Conservation (phyloP, 2,888 invertebrate genomes). For the Eupithecia centaureata region DNA sequence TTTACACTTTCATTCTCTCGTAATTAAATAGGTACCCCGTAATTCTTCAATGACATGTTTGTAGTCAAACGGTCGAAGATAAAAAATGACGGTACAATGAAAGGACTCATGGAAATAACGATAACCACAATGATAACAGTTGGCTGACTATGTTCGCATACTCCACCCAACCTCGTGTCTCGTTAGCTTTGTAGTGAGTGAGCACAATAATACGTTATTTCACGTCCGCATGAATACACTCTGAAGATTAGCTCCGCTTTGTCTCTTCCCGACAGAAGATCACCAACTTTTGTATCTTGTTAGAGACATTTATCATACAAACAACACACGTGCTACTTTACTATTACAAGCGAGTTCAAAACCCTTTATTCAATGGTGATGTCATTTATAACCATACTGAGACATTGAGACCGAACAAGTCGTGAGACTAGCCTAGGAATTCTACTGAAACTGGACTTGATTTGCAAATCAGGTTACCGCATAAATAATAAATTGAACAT, state of each 20-base stretch:
- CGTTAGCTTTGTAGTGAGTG: slow-evolving; percentile 48
- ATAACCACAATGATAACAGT: slow-evolving; percentile 25
- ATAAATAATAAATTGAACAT: slow-evolving; percentile 7
- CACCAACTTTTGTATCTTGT: slow-evolving; percentile 58
- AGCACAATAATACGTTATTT: slow-evolving; percentile 65
- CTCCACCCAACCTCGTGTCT: slow-evolving; percentile 41
- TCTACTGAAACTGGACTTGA: slow-evolving; percentile 31
- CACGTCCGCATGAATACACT: slow-evolving; percentile 64
- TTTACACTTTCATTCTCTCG: slow-evolving; percentile 14
- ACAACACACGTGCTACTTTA: slow-evolving; percentile 48
- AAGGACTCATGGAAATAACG: not conserved
- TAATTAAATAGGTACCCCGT: not conserved
- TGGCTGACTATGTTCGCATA: slow-evolving; percentile 32
- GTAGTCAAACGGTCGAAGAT: not conserved
- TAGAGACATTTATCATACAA: slow-evolving; percentile 58
- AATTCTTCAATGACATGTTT: slow-evolving; percentile 1
- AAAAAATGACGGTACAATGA: not conserved
- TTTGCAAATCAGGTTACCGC: slow-evolving; percentile 32
- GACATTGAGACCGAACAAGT: slow-evolving; percentile 26
- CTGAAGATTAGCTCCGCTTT: slow-evolving; percentile 60
- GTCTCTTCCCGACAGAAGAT: slow-evolving; percentile 53
- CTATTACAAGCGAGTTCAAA: slow-evolving; percentile 34
- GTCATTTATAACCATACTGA: slow-evolving; percentile 39
- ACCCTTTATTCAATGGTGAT: slow-evolving; percentile 43
- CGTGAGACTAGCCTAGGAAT: slow-evolving; percentile 20